phyloP scores from a whole-genome alignment of 92 coral and sea anemone genomes.

The Siderastrea radians region DNA sequence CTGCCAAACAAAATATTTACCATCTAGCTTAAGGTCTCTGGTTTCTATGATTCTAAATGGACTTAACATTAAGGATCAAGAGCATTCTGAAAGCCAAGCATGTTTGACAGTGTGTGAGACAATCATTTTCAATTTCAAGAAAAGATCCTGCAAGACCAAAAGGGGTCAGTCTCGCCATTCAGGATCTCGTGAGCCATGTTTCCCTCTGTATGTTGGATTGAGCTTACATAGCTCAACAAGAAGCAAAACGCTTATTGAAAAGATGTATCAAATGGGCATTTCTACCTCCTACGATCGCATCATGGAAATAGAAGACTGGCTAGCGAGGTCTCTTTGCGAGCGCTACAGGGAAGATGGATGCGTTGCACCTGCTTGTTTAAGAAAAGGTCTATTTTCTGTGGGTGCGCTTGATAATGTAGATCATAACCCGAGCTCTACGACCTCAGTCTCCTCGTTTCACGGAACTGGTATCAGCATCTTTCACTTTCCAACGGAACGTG shows the following conservation, averaged over 20 bases:
- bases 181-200: constrained; percentile 52
- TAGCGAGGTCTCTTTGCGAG: constrained; percentile 48
- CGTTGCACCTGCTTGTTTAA: constrained; percentile 51
- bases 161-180: constrained; percentile 84
- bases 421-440: constrained; percentile 68
- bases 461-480: constrained; percentile 45
- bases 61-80: constrained; percentile 74
- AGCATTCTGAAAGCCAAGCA: constrained; percentile 68
- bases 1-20: constrained; percentile 67
- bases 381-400: constrained; percentile 58
- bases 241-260: constrained; percentile 49
- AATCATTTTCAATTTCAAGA: constrained; percentile 75
- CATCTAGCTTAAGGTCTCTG: constrained; percentile 65
- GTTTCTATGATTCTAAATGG: constrained; percentile 68
- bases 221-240: constrained; percentile 57
- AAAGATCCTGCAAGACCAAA: constrained; percentile 58
- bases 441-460: constrained; percentile 37
- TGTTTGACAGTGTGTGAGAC: constrained; percentile 85
- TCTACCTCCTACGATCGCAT: constrained; percentile 58
- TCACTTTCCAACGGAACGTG: constrained; percentile 20
- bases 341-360: constrained; percentile 55
- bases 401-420: constrained; percentile 67
- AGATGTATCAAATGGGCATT: constrained; percentile 60
- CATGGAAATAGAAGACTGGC: constrained; percentile 46
- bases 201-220: constrained; percentile 58